Conservation (phyloP, 1,140 invertebrate species). For the Neodiprion pinetum region DNA sequence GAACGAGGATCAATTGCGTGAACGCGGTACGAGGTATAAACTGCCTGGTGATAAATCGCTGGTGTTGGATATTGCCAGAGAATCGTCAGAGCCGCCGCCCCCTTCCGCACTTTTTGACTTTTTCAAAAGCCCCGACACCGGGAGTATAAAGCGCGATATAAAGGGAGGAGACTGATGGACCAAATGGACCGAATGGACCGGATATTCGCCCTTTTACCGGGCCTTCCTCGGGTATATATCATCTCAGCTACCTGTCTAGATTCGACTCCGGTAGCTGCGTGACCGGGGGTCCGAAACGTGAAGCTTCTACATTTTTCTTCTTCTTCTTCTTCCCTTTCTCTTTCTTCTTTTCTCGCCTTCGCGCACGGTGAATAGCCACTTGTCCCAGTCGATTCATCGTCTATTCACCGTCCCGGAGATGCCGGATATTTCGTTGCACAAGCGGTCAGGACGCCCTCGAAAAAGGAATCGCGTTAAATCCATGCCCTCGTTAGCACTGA, state of each 20-base stretch:
- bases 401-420: too few species aligned
- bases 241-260: neutral
- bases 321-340: neutral
- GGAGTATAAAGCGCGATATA: slow-evolving; percentile 14
- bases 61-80: too few species aligned
- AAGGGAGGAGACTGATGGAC: slow-evolving; percentile 31
- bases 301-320: neutral
- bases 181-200: slow-evolving; percentile 46
- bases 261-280: neutral
- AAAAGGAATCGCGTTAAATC: too few species aligned
- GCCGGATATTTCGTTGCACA: too few species aligned
- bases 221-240: neutral
- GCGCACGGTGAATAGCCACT: neutral
- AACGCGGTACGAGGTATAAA: slow-evolving; percentile 8
- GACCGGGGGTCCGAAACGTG: too few species aligned
- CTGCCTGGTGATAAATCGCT: too few species aligned
- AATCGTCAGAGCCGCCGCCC: slow-evolving; percentile 27
- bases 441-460: too few species aligned
- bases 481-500: too few species aligned
- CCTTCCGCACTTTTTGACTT: slow-evolving; percentile 52
- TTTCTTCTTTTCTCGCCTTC: neutral
- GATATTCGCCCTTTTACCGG: slow-evolving; percentile 41
- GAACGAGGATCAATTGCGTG: slow-evolving; percentile 13
- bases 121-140: slow-evolving; percentile 28
- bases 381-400: too few species aligned